Evolutionary conservation across 2,888 invertebrate species (phyloP).

Genomic region (Vesta saturnalis): DNA sequence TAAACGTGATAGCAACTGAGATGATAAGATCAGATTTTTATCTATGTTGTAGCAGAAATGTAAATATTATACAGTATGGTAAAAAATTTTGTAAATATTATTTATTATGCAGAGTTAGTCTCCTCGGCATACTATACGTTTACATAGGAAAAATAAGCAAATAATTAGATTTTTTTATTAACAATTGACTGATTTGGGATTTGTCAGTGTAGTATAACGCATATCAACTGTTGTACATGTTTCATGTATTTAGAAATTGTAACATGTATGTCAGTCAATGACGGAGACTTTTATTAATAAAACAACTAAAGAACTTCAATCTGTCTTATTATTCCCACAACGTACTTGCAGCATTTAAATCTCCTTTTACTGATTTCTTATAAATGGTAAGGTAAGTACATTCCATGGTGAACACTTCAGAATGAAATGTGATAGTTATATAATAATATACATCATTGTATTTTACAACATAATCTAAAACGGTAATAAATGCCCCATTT

Average conservation of each 20-base stretch:
- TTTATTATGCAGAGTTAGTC: conserved; percentile 54
- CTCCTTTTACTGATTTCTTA: too few species aligned
- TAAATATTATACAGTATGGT: conserved; percentile 41
- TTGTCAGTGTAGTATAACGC: conserved; percentile 51
- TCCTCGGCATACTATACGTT: conserved; percentile 42
- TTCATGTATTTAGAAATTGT: conserved; percentile 57
- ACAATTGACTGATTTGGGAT: conserved; percentile 52
- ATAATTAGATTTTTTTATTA: conserved; percentile 51
- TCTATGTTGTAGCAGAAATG: conserved; percentile 49
- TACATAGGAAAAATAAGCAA: conserved; percentile 34
- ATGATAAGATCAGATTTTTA: conserved; percentile 50
- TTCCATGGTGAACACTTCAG: too few species aligned
- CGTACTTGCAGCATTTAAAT: too few species aligned
- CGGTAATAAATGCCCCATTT: too few species aligned
- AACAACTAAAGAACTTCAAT: conserved; percentile 11
- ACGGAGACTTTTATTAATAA: conserved; percentile 38
- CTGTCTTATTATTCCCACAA: not conserved
- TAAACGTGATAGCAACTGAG: conserved; percentile 52
- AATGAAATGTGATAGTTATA: too few species aligned
- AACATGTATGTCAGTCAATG: conserved; percentile 59
- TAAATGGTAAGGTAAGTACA: too few species aligned
- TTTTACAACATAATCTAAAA: too few species aligned
- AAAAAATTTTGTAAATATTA: conserved; percentile 49
- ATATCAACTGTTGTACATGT: conserved; percentile 60
- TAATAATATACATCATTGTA: too few species aligned